phyloP scores from a whole-genome alignment of 2,113 vertebrate genomes.

The Carollia perspicillata region DNA sequence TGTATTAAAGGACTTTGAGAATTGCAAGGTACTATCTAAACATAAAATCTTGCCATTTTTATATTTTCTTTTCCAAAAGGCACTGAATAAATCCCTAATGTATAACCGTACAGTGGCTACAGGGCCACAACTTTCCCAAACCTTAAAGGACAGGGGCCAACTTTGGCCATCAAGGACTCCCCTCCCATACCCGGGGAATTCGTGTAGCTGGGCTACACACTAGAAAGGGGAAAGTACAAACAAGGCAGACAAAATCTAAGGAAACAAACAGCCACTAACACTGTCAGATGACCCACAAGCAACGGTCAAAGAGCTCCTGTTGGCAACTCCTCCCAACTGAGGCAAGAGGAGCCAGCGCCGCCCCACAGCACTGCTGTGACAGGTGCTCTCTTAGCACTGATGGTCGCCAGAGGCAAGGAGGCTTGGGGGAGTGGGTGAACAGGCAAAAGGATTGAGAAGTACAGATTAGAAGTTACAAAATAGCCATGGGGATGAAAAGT shows the following conservation, averaged over 20 bases:
- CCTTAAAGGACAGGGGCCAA: background rate
- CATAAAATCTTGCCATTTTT: background rate
- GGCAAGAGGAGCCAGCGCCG: background rate
- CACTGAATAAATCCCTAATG: too few relatives aligned
- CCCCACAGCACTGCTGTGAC: background rate
- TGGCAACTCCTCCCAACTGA: background rate
- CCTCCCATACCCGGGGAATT: background rate
- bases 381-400: background rate
- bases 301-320: background rate
- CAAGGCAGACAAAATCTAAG: background rate
- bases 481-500: background rate
- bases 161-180: background rate
- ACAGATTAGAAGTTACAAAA: background rate
- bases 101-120: background rate
- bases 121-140: background rate
- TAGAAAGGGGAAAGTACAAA: background rate
- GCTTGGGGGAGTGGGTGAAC: background rate
- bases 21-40: background rate
- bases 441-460: background rate
- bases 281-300: background rate
- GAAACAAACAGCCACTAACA: fast-evolving
- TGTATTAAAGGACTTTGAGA: background rate
- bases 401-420: background rate
- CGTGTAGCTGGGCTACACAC: background rate
- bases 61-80: background rate